Conservation (phyloP, 2,888 invertebrate species). For the Brachynemurus nebulosus region DNA sequence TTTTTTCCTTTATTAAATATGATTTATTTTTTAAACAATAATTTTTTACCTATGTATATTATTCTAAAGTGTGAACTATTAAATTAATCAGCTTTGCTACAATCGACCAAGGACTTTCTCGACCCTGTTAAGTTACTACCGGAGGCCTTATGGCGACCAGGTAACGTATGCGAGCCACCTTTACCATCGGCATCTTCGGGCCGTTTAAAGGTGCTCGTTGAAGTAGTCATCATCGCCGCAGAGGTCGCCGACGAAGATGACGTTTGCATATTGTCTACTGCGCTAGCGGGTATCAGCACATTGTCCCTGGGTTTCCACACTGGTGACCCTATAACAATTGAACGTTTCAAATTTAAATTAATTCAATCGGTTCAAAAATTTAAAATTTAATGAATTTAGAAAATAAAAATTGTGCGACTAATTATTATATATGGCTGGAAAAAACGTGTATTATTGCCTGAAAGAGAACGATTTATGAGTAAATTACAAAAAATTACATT, state of each 20-base stretch:
- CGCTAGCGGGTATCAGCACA: constrained; percentile 17
- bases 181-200: constrained; percentile 5
- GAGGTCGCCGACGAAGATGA: constrained; percentile 7
- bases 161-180: constrained; percentile 22
- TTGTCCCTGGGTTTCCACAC: constrained; percentile 96
- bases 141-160: constrained; percentile 36
- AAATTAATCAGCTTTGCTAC: constrained; percentile 25
- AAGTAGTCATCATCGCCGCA: constrained; percentile 8
- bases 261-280: constrained; percentile 7
- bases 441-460: background rate
- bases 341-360: constrained; percentile 25
- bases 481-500: background rate
- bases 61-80: background rate
- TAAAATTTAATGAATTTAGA: constrained; percentile 1
- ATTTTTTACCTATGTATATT: background rate
- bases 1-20: background rate
- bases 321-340: constrained; percentile 83
- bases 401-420: constrained; percentile 4
- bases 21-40: background rate
- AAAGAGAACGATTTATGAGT: background rate
- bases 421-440: constrained; percentile 8
- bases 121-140: constrained; percentile 38
- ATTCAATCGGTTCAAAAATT: too few species aligned
- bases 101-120: constrained; percentile 42
- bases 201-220: constrained; percentile 9